phyloP scores from a whole-genome alignment of 2,888 invertebrate species.

The Eristalis tenax region DNA sequence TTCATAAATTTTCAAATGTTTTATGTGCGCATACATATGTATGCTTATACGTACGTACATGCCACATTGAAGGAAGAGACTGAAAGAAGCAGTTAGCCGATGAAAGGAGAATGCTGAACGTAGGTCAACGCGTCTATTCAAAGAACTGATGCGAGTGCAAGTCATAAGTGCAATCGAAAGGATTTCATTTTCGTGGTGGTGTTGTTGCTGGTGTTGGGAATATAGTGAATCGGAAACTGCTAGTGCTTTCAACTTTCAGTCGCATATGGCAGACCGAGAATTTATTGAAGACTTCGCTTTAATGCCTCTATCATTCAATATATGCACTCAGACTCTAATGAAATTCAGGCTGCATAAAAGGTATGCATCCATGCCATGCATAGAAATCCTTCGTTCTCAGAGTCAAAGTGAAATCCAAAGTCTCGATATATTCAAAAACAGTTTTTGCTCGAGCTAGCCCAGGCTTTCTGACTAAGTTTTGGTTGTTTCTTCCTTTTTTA shows the following conservation, averaged over 20 bases:
- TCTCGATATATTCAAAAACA: slow-evolving; percentile 67
- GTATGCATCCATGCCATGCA: slow-evolving; percentile 1
- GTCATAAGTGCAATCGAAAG: slow-evolving; percentile 61
- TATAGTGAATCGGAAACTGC: neutral
- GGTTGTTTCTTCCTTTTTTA: neutral
- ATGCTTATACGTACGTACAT: neutral
- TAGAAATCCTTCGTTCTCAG: neutral
- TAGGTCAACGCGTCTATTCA: slow-evolving; percentile 66
- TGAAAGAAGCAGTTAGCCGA: slow-evolving; percentile 22
- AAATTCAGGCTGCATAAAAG: slow-evolving; percentile 63
- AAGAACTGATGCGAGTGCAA: slow-evolving; percentile 56
- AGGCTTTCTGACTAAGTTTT: slow-evolving; percentile 10
- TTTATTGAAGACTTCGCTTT: slow-evolving; percentile 66
- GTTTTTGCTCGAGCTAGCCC: slow-evolving; percentile 17
- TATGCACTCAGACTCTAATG: slow-evolving; percentile 61
- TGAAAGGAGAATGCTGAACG: slow-evolving; percentile 64
- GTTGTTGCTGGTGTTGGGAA: slow-evolving; percentile 4
- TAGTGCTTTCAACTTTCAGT: neutral
- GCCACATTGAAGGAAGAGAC: neutral
- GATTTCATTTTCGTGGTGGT: slow-evolving; percentile 40
- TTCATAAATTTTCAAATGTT: slow-evolving; percentile 64
- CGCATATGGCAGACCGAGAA: slow-evolving; percentile 40
- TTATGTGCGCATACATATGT: slow-evolving; percentile 12
- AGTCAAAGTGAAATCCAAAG: slow-evolving; percentile 64
- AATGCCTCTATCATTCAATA: slow-evolving; percentile 64